These are phyloP conservation scores for Hedya salicella DNA, from an alignment of 2,888 invertebrate species.

Conservation along the genomic window DNA sequence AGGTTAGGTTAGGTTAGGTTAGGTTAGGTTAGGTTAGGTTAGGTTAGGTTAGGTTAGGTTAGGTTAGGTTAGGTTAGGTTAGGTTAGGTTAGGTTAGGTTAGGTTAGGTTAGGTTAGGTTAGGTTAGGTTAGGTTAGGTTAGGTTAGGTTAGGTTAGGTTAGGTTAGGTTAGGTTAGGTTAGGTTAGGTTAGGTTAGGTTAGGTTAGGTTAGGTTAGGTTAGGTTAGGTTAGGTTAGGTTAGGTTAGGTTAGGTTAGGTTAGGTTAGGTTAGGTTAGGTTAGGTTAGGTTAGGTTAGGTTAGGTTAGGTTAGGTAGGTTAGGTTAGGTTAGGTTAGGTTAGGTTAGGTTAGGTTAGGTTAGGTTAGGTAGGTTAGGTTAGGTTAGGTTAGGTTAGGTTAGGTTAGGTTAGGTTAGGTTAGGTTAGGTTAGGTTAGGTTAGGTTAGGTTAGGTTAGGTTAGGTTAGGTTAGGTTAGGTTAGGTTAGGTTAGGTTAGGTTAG, in stretches of 20 bases:
- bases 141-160: slow-evolving; percentile 45
- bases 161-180: slow-evolving; percentile 47
- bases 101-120: slow-evolving; percentile 45
- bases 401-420: slow-evolving; percentile 43
- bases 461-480: slow-evolving; percentile 40
- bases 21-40: slow-evolving; percentile 41
- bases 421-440: slow-evolving; percentile 42
- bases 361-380: too few species aligned
- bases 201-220: slow-evolving; percentile 48
- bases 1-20: slow-evolving; percentile 40
- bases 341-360: too few species aligned
- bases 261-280: slow-evolving; percentile 41
- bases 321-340: too few species aligned
- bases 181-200: slow-evolving; percentile 49
- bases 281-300: slow-evolving; percentile 44
- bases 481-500: slow-evolving; percentile 39
- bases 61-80: slow-evolving; percentile 44
- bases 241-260: slow-evolving; percentile 42
- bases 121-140: slow-evolving; percentile 47
- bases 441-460: slow-evolving; percentile 42
- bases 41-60: slow-evolving; percentile 41
- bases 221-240: slow-evolving; percentile 45
- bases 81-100: slow-evolving; percentile 45
- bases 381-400: slow-evolving; percentile 42
- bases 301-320: too few species aligned